Evolutionary conservation across 2,888 invertebrate species (phyloP).

Genomic region (Lasioglossum vierecki): DNA sequence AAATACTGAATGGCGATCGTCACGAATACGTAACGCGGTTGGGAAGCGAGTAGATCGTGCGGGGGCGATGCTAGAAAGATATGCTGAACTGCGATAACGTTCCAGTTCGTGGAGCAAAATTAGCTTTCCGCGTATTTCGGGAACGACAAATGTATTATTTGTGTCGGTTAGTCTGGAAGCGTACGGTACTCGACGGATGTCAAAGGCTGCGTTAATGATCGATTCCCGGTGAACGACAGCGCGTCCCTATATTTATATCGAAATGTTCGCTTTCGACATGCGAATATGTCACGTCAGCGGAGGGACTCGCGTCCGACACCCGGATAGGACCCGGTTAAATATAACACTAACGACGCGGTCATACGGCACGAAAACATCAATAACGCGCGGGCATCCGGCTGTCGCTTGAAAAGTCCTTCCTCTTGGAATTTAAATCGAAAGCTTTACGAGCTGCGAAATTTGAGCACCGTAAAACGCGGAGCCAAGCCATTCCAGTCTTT

Average conservation of each 20-base stretch:
- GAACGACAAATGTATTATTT: neutral
- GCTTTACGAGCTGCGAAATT: constrained; percentile 59
- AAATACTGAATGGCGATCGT: neutral
- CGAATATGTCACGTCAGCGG: constrained; percentile 34
- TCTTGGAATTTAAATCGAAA: constrained; percentile 54
- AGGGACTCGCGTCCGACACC: constrained; percentile 12
- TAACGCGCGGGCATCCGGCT: constrained; percentile 38
- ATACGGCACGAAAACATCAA: constrained; percentile 59
- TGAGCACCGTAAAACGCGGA: constrained; percentile 49
- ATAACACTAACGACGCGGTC: constrained; percentile 57
- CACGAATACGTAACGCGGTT: neutral
- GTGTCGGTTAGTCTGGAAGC: neutral
- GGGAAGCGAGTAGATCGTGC: neutral
- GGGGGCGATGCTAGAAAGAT: neutral
- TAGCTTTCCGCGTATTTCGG: neutral
- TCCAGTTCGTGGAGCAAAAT: neutral
- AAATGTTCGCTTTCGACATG: constrained; percentile 47
- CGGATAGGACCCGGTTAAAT: constrained; percentile 59
- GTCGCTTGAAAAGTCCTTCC: constrained; percentile 37
- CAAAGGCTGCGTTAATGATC: constrained; percentile 60
- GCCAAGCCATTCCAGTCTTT: constrained; percentile 39
- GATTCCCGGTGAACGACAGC: constrained; percentile 50
- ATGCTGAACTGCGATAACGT: neutral
- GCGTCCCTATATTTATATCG: constrained; percentile 66
- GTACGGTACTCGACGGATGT: constrained; percentile 38